Percentiles rank a stretch among this genome's conserved stretches.
Evolutionary conservation across 2,113 vertebrate species (phyloP).

Genomic region (Oceanodroma tethys): DNA sequence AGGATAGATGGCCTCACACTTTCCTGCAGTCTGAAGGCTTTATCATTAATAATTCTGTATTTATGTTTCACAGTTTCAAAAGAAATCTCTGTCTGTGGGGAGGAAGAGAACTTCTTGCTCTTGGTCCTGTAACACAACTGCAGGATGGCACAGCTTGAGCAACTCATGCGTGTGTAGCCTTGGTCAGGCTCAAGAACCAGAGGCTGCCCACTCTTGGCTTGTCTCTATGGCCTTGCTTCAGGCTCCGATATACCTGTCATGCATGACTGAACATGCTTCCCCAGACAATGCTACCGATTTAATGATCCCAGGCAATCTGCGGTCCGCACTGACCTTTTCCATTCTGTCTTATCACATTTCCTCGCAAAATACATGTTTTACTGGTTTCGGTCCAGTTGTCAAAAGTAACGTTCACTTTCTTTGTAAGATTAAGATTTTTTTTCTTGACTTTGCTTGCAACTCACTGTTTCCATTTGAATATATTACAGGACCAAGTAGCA

Average conservation of each 20-base stretch:
- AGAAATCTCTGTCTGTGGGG: neutral
- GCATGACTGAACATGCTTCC: neutral
- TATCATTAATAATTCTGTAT: neutral
- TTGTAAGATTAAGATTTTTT: neutral
- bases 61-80: neutral
- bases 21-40: neutral
- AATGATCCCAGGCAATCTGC: neutral
- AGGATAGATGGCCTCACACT: neutral
- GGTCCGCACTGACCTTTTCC: neutral
- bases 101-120: neutral
- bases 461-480: neutral
- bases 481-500: neutral
- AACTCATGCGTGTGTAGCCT: rapidly evolving
- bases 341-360: neutral
- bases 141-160: neutral
- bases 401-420: neutral
- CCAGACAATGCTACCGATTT: neutral
- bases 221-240: neutral
- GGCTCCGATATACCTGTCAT: rapidly evolving
- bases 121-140: neutral
- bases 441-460: neutral
- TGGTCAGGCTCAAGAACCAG: neutral
- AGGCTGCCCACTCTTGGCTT: neutral
- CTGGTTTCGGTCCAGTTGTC: neutral
- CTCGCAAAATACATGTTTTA: neutral